Evolutionary conservation across 2,797 vertebrate genomes (phyloP).

Genomic region (Chelmon rostratus): DNA sequence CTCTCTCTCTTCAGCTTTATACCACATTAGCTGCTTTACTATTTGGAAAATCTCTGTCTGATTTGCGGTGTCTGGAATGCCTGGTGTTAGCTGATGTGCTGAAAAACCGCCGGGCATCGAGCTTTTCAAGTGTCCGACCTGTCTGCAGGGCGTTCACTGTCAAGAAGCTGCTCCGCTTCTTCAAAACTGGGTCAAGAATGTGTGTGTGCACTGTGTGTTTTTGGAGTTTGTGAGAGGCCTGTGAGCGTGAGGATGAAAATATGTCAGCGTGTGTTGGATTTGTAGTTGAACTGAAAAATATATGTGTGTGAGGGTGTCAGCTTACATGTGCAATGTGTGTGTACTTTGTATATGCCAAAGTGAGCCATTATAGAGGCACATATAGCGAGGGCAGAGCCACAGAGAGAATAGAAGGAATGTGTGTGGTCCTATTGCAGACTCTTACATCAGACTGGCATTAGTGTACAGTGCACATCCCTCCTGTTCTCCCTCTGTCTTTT

Average conservation of each 20-base stretch:
- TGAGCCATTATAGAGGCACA: constrained; percentile 32
- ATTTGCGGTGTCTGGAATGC: constrained; percentile 80
- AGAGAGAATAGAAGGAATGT: constrained; percentile 56
- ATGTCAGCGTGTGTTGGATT: background rate
- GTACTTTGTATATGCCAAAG: constrained; percentile 13
- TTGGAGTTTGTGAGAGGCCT: constrained; percentile 17
- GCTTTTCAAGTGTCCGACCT: constrained; percentile 41
- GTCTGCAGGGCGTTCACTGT: constrained; percentile 53
- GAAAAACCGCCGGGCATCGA: constrained; percentile 57
- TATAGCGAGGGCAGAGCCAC: constrained; percentile 28
- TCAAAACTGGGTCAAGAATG: constrained; percentile 60
- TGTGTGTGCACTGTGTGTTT: constrained; percentile 40
- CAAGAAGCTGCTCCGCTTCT: constrained; percentile 37
- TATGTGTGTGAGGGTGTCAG: background rate
- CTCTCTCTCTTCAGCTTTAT: constrained; percentile 41
- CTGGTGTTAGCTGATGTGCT: constrained; percentile 65
- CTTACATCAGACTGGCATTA: constrained; percentile 85
- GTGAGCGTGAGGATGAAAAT: constrained; percentile 10
- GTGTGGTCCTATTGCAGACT: constrained; percentile 83
- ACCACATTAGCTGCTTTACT: constrained; percentile 69
- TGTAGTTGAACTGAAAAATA: background rate
- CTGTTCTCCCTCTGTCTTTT: constrained; percentile 79
- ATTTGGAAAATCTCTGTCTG: constrained; percentile 79
- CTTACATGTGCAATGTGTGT: background rate
- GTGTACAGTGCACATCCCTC: constrained; percentile 77